phyloP scores from a whole-genome alignment of 2,113 vertebrate species.

The Coptodon bakossiorum region DNA sequence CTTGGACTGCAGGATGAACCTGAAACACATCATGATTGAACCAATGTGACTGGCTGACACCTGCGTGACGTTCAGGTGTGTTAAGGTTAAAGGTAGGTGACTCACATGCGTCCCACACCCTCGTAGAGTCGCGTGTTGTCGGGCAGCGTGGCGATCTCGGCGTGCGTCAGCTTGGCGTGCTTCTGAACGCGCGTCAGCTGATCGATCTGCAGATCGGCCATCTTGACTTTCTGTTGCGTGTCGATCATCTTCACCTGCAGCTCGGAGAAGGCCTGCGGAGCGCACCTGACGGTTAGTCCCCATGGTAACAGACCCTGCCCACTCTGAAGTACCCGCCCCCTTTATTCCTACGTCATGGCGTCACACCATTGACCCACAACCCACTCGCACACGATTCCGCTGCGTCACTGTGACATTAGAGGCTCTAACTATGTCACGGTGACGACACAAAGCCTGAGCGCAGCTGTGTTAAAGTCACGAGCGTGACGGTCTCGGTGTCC shows the following conservation, averaged over 20 bases:
- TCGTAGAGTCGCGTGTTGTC: constrained; percentile 90
- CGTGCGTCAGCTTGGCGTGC: constrained; percentile 84
- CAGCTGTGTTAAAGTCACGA: background rate
- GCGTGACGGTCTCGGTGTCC: background rate
- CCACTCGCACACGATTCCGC: background rate
- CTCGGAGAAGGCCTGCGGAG: constrained; percentile 84
- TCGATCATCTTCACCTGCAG: constrained; percentile 95
- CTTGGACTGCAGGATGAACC: constrained; percentile 95
- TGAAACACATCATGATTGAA: constrained; percentile 40
- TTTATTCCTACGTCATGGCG: background rate
- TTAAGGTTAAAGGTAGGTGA: background rate
- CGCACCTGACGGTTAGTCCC: background rate
- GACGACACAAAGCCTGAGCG: background rate
- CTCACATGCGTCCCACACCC: constrained; percentile 95
- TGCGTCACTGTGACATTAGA: background rate
- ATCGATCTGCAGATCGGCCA: constrained; percentile 94
- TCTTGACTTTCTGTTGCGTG: constrained; percentile 93
- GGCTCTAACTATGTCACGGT: background rate
- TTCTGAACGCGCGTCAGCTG: constrained; percentile 90
- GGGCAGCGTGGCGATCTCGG: constrained; percentile 80
- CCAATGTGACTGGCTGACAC: background rate
- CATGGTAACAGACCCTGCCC: background rate
- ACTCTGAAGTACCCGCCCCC: background rate
- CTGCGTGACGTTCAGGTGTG: background rate
- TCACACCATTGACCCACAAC: background rate